Conservation (phyloP, 2,888 invertebrate genomes). For the Pyralis farinalis region DNA sequence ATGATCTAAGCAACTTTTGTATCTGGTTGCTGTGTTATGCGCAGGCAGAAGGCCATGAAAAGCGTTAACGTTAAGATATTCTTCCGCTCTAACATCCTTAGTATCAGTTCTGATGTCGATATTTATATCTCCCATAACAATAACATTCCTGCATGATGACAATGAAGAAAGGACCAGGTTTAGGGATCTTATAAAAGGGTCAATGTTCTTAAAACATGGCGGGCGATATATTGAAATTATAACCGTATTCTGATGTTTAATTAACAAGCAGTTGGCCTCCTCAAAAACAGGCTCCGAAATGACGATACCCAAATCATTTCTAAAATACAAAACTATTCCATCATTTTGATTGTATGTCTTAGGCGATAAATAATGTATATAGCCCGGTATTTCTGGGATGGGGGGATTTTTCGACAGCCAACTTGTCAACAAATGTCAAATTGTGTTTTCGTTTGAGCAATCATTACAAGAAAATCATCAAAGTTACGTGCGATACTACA, state of each 20-base stretch:
- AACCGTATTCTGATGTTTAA: conserved; percentile 5
- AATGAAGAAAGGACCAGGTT: conserved; percentile 11
- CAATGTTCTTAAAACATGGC: conserved; percentile 12
- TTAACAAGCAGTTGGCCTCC: conserved; percentile 13
- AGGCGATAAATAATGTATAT: conserved; percentile 1
- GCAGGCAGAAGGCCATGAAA: conserved; percentile 13
- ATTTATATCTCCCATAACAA: conserved; percentile 18
- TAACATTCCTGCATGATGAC: conserved; percentile 9
- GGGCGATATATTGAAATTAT: conserved; percentile 18
- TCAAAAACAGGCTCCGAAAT: conserved; percentile 6
- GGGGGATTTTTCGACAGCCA: conserved; percentile 8
- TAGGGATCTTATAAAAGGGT: conserved; percentile 13
- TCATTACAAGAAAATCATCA: conserved; percentile 1
- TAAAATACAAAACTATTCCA: conserved; percentile 13
- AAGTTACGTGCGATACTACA: conserved; percentile 12
- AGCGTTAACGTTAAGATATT: conserved; percentile 14
- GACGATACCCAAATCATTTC: neutral
- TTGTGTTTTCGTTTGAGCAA: conserved; percentile 1
- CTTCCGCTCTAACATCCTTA: conserved; percentile 2
- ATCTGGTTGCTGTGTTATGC: conserved; percentile 9
- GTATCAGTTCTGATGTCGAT: conserved; percentile 11
- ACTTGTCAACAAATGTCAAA: conserved; percentile 13
- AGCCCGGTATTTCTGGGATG: conserved; percentile 6
- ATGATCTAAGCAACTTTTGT: conserved; percentile 13
- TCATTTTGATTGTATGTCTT: conserved; percentile 12